Conservation (phyloP, 2,888 invertebrate genomes). For the Sepioteuthis lessoniana region DNA sequence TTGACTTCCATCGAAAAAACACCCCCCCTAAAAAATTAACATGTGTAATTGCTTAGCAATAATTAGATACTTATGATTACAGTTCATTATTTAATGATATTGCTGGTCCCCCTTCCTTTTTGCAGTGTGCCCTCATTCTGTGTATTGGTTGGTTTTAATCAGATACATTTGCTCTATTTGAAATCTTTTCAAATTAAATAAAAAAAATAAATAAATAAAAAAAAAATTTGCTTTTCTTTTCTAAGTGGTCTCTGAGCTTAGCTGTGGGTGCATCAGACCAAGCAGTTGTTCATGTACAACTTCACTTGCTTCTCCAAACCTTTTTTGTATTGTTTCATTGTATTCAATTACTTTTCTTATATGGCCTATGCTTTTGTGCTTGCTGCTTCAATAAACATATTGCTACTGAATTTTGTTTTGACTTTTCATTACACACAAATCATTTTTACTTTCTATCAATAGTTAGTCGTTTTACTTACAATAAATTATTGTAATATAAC, state of each 20-base stretch:
- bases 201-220: background rate
- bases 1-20: background rate
- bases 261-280: constrained; percentile 11
- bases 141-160: no score
- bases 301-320: background rate
- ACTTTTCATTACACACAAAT: background rate
- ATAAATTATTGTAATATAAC: no score
- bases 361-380: background rate
- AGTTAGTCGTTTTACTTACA: no score
- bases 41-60: background rate
- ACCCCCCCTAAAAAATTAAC: background rate
- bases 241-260: background rate
- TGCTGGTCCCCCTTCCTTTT: no score
- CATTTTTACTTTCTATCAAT: no score
- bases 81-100: background rate
- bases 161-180: background rate
- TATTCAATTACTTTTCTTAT: background rate
- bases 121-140: no score
- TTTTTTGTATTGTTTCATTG: background rate
- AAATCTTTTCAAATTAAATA: background rate
- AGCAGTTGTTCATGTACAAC: constrained; percentile 33
- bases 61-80: background rate
- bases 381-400: background rate
- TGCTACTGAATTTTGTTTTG: background rate
- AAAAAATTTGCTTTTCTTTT: background rate